Evolutionary conservation across 2,888 invertebrate species (phyloP).

Genomic region (Cryptosula pallasiana): DNA sequence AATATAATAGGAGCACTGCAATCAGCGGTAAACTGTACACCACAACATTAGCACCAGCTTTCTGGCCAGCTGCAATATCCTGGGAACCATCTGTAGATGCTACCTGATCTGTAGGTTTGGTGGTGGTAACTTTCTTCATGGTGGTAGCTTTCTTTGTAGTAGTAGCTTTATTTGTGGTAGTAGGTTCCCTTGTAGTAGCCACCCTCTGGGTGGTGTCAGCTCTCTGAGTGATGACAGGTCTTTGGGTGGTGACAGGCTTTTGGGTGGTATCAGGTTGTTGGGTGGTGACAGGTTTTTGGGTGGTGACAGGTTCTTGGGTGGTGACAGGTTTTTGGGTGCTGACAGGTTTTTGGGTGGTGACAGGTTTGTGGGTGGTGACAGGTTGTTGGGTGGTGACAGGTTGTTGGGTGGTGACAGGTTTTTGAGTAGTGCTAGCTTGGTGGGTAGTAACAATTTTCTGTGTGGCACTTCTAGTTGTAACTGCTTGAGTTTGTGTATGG

Average conservation of each 20-base stretch:
- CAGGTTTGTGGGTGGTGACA: neutral
- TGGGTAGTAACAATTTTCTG: too few species aligned
- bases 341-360: neutral
- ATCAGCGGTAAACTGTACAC: too few species aligned
- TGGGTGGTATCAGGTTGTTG: neutral
- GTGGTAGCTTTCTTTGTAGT: too few species aligned
- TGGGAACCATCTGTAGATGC: too few species aligned
- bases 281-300: neutral
- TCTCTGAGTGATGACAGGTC: neutral
- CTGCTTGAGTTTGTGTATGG: too few species aligned
- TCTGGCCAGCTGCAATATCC: too few species aligned
- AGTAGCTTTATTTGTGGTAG: neutral
- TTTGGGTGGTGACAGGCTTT: neutral
- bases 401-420: neutral
- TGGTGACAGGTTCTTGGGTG: neutral
- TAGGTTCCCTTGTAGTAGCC: neutral
- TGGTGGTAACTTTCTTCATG: too few species aligned
- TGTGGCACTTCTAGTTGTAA: too few species aligned
- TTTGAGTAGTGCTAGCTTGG: too few species aligned
- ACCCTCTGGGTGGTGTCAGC: neutral
- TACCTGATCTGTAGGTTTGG: too few species aligned
- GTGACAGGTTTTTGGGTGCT: neutral
- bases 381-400: neutral
- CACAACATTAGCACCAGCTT: too few species aligned
- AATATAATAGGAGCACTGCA: too few species aligned